Evolutionary conservation across 2,888 invertebrate species (phyloP), one percentile per base, ranked within the genome.

Genomic region (Cephalotes varians): DNA sequence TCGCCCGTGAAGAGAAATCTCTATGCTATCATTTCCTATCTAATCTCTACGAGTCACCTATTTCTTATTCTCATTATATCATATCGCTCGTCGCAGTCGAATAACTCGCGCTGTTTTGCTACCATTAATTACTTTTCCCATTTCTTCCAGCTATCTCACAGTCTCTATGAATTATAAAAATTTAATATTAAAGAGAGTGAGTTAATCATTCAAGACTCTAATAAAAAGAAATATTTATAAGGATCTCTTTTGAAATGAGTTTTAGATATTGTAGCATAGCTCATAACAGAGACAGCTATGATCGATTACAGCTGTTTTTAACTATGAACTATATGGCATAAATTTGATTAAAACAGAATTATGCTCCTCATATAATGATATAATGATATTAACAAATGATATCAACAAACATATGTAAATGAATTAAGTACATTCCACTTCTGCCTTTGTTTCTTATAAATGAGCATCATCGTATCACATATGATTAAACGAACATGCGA

Each of bases 41-140:
- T 81, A 81, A 81, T 81, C 81, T 81, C 15, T 12, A 34, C 64
- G 56, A 74, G 62, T 81, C 54, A 40, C n/a, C 64, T 62, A n/a
- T 73, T 81, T 74, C 74, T 76, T 76, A 65, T 28, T 65, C 51
- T 65, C 65, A 65, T 76, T 65, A 65, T 34, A 40, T 18, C 34
- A 12, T 6, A 15, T n/a, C n/a, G 9, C 37, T 51, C 37, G 0
- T 37, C 21, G n/a, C 74, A 25, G 64, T 58, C 49, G 64, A 44
- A 31, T 37, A 12, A 18, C 37, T 65, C n/a, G 67, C 25, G 34
- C 47, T 62, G 34, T 62, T 74, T 74, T 65, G 51, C 76, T 37
- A 40, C n/a, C 25, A 28, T 28, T 76, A 76, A 76, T 76, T 65
- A 65, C 76, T 76, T 76, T 65, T 65, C 7, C 28, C n/a, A 65